Conservation (phyloP, 2,797 vertebrate genomes). For the Silurus aristotelis region DNA sequence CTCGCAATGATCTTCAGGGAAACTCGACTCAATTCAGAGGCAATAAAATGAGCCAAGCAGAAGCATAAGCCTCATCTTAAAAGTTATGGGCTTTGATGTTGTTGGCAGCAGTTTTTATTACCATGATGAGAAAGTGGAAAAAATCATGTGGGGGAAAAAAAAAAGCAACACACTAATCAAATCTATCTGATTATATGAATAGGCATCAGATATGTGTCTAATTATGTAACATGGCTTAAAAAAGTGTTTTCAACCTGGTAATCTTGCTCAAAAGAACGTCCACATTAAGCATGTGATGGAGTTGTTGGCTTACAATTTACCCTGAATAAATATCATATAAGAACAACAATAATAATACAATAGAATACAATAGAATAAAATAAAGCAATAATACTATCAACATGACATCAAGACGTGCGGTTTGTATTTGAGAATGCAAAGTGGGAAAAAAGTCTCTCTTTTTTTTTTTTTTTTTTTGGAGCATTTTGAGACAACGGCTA, state of each 20-base stretch:
- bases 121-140: not conserved
- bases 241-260: no score
- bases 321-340: slow-evolving; percentile 36
- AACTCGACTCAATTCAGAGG: not conserved
- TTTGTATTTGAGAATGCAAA: not conserved
- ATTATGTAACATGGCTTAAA: not conserved
- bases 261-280: no score
- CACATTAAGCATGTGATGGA: not conserved
- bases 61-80: not conserved
- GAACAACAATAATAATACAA: not conserved
- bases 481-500: not conserved
- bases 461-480: not conserved
- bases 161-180: not conserved
- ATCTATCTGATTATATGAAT: not conserved
- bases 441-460: not conserved
- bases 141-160: not conserved
- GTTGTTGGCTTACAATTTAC: not conserved
- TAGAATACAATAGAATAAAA: slow-evolving; percentile 16
- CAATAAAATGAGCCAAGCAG: not conserved
- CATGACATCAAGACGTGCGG: not conserved
- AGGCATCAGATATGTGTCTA: not conserved
- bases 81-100: not conserved
- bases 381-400: slow-evolving; percentile 14
- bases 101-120: not conserved
- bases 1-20: not conserved